Percentiles rank a stretch among this genome's conserved stretches.
phyloP scores from a whole-genome alignment of 2,113 vertebrate species.

The Todiramphus chloris region DNA sequence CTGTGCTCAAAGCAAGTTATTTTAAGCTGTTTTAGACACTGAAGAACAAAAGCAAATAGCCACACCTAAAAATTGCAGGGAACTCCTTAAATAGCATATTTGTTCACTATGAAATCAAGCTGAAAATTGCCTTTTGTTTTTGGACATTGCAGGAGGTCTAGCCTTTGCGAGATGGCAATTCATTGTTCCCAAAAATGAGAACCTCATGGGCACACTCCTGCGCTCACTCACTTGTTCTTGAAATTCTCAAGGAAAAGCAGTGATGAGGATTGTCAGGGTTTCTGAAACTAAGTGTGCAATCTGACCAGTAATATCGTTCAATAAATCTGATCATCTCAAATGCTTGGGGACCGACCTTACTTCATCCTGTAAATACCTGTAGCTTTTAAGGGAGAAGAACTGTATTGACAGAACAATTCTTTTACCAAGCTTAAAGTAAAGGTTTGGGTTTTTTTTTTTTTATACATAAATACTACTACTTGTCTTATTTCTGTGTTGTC shows the following conservation, averaged over 20 bases:
- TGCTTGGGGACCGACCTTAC: not conserved
- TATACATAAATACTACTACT: not conserved
- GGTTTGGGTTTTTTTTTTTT: fast-evolving
- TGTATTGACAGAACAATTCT: not conserved
- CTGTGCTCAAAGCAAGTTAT: not conserved
- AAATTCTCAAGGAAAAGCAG: not conserved
- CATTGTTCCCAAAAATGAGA: not conserved
- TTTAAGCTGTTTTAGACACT: not conserved
- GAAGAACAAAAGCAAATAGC: not conserved
- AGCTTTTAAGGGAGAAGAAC: not conserved
- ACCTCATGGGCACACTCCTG: not conserved
- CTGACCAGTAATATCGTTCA: not conserved
- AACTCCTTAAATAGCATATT: not conserved
- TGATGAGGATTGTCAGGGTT: not conserved
- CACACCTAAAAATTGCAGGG: not conserved
- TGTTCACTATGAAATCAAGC: not conserved
- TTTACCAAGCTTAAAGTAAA: not conserved
- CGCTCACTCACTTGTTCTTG: not conserved
- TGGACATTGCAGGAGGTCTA: not conserved
- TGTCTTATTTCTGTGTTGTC: not conserved
- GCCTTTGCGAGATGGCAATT: not conserved
- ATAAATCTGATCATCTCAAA: not conserved
- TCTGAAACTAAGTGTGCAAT: not conserved
- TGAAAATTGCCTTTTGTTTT: slow-evolving; percentile 4
- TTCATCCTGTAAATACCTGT: not conserved